These are phyloP conservation scores for Amiota minor DNA, from an alignment of 2,888 invertebrate genomes.

Conservation along the genomic window DNA sequence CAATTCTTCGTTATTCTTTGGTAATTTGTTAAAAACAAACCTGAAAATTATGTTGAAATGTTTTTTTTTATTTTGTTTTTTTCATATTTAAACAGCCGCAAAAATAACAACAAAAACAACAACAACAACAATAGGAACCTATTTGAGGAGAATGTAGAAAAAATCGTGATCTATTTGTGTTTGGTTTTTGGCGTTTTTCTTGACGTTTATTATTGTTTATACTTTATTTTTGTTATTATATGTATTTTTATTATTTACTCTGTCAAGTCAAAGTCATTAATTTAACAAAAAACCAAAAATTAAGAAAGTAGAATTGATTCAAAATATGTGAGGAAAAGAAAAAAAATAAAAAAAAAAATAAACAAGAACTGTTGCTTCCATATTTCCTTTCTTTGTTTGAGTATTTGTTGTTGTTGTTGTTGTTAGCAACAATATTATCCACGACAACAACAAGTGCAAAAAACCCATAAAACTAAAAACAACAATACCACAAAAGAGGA, in stretches of 20 bases:
- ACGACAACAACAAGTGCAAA: too few species aligned
- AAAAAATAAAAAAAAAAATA: neutral
- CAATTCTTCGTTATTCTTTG: neutral
- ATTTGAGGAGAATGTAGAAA: neutral
- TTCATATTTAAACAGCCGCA: conserved; percentile 40
- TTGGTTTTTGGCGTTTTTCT: neutral
- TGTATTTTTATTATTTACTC: too few species aligned
- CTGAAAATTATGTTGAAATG: too few species aligned
- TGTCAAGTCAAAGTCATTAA: too few species aligned
- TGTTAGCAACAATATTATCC: too few species aligned
- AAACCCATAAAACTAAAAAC: too few species aligned
- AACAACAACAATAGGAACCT: conserved; percentile 21
- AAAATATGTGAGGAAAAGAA: neutral
- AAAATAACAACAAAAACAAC: conserved; percentile 28
- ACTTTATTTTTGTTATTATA: neutral
- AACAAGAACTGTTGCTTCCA: neutral
- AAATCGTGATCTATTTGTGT: neutral
- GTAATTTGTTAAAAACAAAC: too few species aligned
- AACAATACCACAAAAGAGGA: too few species aligned
- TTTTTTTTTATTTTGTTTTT: too few species aligned
- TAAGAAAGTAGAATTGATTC: neutral
- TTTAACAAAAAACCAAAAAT: neutral
- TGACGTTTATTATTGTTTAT: neutral
- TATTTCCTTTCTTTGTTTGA: neutral
- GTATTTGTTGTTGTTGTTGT: neutral